These are phyloP conservation scores for Lytechinus pictus DNA, from an alignment of 35 echinoderm and acorn worm genomes.

Conservation along the genomic window DNA sequence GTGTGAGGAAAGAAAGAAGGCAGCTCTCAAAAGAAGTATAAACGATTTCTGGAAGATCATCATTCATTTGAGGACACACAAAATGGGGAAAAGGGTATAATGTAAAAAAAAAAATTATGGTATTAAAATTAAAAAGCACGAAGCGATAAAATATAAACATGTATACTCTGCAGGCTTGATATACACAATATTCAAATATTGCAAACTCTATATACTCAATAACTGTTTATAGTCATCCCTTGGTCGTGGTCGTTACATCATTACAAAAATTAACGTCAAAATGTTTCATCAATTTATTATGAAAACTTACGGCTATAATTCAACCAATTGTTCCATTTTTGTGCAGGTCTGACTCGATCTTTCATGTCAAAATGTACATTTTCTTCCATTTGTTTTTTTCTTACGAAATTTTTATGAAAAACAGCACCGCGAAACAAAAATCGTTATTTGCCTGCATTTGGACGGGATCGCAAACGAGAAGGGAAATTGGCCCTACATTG, in stretches of 20 bases:
- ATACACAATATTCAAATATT: background rate
- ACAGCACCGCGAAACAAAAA: background rate
- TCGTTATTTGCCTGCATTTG: background rate
- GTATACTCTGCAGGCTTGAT: conserved; percentile 9
- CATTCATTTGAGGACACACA: background rate
- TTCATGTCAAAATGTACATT: background rate
- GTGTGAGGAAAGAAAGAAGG: background rate
- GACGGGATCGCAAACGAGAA: background rate
- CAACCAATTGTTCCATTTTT: background rate
- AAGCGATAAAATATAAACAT: background rate
- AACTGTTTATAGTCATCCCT: background rate
- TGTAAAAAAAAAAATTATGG: background rate
- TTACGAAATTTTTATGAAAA: background rate
- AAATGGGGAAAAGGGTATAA: background rate
- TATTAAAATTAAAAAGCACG: background rate
- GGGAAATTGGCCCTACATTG: background rate
- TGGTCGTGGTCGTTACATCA: background rate
- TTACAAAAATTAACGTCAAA: background rate
- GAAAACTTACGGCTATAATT: background rate
- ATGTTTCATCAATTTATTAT: background rate
- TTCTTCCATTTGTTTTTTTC: background rate
- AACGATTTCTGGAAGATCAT: background rate
- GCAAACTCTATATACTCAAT: background rate
- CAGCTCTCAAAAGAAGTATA: background rate
- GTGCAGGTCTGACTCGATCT: conserved; percentile 16